Evolutionary conservation across 2,888 invertebrate species (phyloP), one percentile per base, ranked within the genome.

Genomic region (Palloptera scutellata): DNA sequence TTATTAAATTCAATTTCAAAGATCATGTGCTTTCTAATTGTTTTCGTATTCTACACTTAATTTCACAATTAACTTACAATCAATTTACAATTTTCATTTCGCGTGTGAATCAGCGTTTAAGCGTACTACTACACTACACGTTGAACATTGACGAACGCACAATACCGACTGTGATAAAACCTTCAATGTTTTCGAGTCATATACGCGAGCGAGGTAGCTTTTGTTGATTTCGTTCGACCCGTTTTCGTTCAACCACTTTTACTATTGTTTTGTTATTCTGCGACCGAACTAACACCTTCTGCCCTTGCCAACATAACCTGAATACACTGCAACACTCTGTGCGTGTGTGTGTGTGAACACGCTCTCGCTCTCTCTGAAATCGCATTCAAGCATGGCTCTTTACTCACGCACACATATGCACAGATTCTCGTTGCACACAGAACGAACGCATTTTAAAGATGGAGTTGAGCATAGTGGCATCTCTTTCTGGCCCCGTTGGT

Each of bases 121-220:
- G 48, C 59, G 30, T 15, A 51, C 42, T 51, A 51, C 11, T 12
- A 67, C 70, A 62, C 59, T 53, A 20, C 52, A 61, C 58, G 68
- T 73, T 70, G 64, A 67, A 70, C 74, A 76, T 73, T 76, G 76
- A 72, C 80, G 78, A 81, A 77, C 76, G 76, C 78, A 77, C 77
- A 78, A 77, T 74, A 75, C 76, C 78, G 79, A 83, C 82, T 83
- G 83, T 77, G 73, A 75, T 77, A 72, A 71, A 73, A 73, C 67
- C 66, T 51, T 71, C 69, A 62, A 70, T 61, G 72, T 64, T 71
- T 67, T 68, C 67, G 70, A 71, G 70, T 79, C 80, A 81, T 79
- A 81, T 81, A 81, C 69, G 61, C 64, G 61, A 61, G 42, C 52
- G 55, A 64, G 57, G 58, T 15, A 48, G 11, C 48, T 64, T 59